Evolutionary conservation across 1,140 invertebrate species (phyloP).

Genomic region (Drosophila oshimai): DNA sequence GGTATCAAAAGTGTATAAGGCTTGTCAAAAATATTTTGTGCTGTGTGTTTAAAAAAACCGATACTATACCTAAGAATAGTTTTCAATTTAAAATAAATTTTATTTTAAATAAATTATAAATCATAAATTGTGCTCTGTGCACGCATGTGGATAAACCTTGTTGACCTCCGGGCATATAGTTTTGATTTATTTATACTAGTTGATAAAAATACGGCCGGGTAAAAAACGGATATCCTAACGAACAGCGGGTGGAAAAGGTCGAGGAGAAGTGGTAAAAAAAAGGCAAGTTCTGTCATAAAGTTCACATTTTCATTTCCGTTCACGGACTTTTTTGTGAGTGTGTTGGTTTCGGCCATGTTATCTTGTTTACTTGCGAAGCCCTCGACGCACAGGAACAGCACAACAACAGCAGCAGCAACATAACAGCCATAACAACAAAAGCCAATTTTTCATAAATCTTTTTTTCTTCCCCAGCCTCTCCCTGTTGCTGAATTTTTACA

Average conservation of each 20-base stretch:
- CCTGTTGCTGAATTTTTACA: conserved; percentile 50
- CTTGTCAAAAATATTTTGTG: too few species aligned
- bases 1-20: too few species aligned
- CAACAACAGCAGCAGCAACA: conserved; percentile 5
- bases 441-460: conserved; percentile 80
- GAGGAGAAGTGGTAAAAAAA: conserved; percentile 23
- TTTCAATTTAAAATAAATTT: neutral
- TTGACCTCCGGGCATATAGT: conserved; percentile 34
- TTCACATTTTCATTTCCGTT: conserved; percentile 72
- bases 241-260: conserved; percentile 20
- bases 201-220: conserved; percentile 44
- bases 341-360: conserved; percentile 47
- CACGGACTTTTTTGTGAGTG: conserved; percentile 19
- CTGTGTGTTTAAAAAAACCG: too few species aligned
- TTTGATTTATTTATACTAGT: conserved; percentile 53
- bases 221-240: conserved; percentile 33
- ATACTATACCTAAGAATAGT: too few species aligned
- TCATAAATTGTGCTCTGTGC: neutral
- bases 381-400: conserved; percentile 40
- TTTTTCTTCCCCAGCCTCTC: conserved; percentile 1
- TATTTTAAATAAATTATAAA: neutral
- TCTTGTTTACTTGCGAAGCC: conserved; percentile 62
- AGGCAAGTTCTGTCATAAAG: conserved; percentile 56
- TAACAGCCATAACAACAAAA: conserved; percentile 54
- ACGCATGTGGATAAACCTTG: neutral